Conservation (phyloP, 2,797 vertebrate genomes). For the Tauraco hartlaubi region DNA sequence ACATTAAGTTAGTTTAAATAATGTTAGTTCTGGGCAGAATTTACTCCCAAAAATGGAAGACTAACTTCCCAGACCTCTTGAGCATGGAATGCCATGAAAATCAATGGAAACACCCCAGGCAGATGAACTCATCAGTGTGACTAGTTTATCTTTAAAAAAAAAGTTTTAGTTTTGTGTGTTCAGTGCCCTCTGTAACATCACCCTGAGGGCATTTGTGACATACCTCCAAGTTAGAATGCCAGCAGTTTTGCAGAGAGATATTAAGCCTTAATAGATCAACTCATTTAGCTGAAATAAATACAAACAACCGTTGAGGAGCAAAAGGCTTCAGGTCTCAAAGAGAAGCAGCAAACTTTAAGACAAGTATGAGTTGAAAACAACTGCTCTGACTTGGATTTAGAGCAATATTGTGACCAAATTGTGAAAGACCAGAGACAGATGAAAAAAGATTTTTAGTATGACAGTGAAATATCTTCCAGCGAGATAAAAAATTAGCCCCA, state of each 20-base stretch:
- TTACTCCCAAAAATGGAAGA: neutral
- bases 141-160: neutral
- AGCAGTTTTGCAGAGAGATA: neutral
- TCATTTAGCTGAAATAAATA: neutral
- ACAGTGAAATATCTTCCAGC: neutral
- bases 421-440: neutral
- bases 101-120: neutral
- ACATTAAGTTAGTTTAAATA: neutral
- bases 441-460: neutral
- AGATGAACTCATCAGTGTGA: neutral
- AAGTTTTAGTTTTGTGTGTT: neutral
- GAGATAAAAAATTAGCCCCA: neutral
- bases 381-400: neutral
- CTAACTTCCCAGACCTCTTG: neutral
- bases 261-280: neutral
- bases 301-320: neutral
- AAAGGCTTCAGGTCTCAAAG: neutral
- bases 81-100: neutral
- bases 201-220: neutral
- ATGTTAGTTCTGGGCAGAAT: neutral
- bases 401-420: neutral
- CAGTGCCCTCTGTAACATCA: neutral
- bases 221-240: neutral
- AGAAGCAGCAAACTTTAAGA: neutral
- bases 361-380: neutral